Evolutionary conservation across 2,888 invertebrate species (phyloP), one percentile per base, ranked within the genome.

Genomic region (Adela reaumurella): DNA sequence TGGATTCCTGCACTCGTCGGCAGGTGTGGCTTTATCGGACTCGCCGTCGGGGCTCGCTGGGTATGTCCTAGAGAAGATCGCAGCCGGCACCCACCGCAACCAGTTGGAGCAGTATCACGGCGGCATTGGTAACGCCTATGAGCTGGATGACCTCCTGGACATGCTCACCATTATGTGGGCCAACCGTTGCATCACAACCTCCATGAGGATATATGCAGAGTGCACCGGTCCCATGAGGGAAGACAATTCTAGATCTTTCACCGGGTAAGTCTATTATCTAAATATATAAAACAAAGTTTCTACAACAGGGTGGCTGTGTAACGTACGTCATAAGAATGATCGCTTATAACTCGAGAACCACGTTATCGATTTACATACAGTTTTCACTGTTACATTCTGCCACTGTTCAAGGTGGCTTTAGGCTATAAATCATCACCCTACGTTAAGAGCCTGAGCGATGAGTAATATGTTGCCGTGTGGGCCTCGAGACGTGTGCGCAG

Each of bases 61-160:
- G 0, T 97, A 94, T 59, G 84, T 94, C 44, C 71, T 97, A 55
- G 96, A 97, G 62, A 96, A 96, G 70, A 94, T 94, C 65, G 84
- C 77, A 62, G 83, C 60, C 49, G 89, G 70, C 85, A 89, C 70
- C 72, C 90, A 73, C 71, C 87, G 59, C 3, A 65, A 77, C 5
- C 81, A 82, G 57, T 65, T 77, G 18, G 58, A 81, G 18, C 74
- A 82, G 1, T 66, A 71, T 0, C 88, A 90, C 60, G 90, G 90
- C 0, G 89, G 88, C 3, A 63, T 92, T 0, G 76, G 77, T 1
- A 78, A 76, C 41, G 81, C 87, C 54, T 86, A 71, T 58, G 78
- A 84, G 0, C 59, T 88, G 46, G 88, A 89, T 53, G 87, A 90
- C 53, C 74, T 94, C 6, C 65, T 94, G 24, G 93, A 93, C 57